These are phyloP conservation scores for Pammene aurita DNA, from an alignment of 2,888 invertebrate species.

Conservation along the genomic window DNA sequence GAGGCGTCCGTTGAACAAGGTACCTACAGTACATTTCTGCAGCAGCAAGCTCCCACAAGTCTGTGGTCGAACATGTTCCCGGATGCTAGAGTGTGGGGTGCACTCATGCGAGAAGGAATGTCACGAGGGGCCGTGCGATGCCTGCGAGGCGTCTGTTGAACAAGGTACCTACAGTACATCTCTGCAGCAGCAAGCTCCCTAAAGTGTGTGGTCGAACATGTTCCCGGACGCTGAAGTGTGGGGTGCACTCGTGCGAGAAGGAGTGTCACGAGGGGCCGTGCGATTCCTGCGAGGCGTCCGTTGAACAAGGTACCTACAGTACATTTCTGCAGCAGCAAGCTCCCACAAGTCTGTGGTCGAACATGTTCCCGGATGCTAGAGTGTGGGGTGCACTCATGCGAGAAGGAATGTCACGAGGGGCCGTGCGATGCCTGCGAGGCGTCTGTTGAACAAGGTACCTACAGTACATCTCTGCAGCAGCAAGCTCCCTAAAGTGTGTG, in stretches of 20 bases:
- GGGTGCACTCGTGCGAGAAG: constrained; percentile 87
- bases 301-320: constrained; percentile 84
- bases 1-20: constrained; percentile 86
- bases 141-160: constrained; percentile 86
- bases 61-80: constrained; percentile 90
- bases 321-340: too few relatives aligned
- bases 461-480: too few relatives aligned
- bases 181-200: constrained; percentile 88
- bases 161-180: constrained; percentile 81
- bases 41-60: constrained; percentile 87
- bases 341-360: too few relatives aligned
- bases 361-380: too few relatives aligned
- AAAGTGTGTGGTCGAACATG: constrained; percentile 90
- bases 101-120: constrained; percentile 90
- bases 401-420: too few relatives aligned
- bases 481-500: too few relatives aligned
- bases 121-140: constrained; percentile 90
- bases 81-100: constrained; percentile 88
- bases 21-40: constrained; percentile 80
- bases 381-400: too few relatives aligned
- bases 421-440: too few relatives aligned
- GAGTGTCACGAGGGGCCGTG: constrained; percentile 93
- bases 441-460: too few relatives aligned
- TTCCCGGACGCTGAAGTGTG: constrained; percentile 89
- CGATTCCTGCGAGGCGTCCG: constrained; percentile 85